Evolutionary conservation across 2,797 vertebrate genomes (phyloP), one percentile per base, ranked within the genome.

Genomic region (Neosilurus mollespiculum): DNA sequence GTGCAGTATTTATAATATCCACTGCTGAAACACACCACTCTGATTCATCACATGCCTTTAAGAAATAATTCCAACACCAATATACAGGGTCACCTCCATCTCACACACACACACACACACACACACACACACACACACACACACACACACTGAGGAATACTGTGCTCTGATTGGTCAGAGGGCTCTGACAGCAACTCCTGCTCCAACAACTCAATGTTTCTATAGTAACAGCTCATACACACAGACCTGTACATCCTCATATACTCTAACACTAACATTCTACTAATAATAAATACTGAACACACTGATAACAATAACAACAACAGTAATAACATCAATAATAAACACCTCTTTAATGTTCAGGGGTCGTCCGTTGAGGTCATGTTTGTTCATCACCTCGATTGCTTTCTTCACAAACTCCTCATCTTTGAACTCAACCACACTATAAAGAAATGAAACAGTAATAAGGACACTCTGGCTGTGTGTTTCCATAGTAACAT

Each of bases 401-500:
- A 99, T 91, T 0, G 98, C 98, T 90, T 99, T 99, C 92, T 95
- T 97, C 88, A 99, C 97, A 95, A 98, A 99, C 91, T 99, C 98
- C 91, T 98, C 97, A 93, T 99, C 97, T 95, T 96, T 99, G 91
- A 99, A 99, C 93, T 99, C 98, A 89, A 99, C 98, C 91, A 99
- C 97, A 91, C 98, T 99, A 93, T 78, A 87, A 66, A 34, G 82
- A 73, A 87, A 70, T 9, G n/a, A 81, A 83, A 34, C 16, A 34
- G 0, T 8, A 26, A 73, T 20, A n/a, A 76, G 3, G 34, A 58
- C 70, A 26, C n/a, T 9, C 14, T 0, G 4, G 3, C n/a, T 51
- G 76, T 26, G n/a, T 2, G 11, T 56, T n/a, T 69, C 78, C 26
- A 30, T 12, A 5, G 54, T 64, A 4, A 54, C 43, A 15, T 79